phyloP scores from a whole-genome alignment of 2,888 invertebrate species.

The Drosophila putrida region DNA sequence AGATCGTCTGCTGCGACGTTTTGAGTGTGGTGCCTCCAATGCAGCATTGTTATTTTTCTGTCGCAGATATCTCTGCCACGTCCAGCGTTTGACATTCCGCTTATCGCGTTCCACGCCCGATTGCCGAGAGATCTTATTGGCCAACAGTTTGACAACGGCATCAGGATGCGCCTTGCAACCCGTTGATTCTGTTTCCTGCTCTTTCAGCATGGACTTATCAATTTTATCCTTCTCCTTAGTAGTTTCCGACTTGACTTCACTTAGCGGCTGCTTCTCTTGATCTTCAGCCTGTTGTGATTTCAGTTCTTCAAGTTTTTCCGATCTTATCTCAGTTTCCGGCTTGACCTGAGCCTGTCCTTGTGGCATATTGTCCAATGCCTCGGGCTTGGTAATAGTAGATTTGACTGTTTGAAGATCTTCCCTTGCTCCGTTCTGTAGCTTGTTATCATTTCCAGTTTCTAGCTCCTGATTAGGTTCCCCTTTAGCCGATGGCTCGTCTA shows the following conservation, averaged over 20 bases:
- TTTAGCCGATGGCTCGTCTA: background rate
- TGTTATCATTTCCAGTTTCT: background rate
- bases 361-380: background rate
- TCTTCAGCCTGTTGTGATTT: background rate
- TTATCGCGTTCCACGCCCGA: slow-evolving; percentile 46
- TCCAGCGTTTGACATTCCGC: slow-evolving; percentile 35
- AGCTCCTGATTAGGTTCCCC: background rate
- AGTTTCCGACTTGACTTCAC: background rate
- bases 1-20: slow-evolving; percentile 27
- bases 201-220: slow-evolving; percentile 1
- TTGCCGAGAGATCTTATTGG: slow-evolving; percentile 48
- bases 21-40: slow-evolving; percentile 11
- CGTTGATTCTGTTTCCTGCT: background rate
- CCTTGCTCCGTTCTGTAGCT: background rate
- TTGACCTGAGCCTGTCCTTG: background rate
- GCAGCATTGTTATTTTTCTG: slow-evolving; percentile 10
- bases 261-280: background rate
- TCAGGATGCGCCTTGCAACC: slow-evolving; percentile 37
- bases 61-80: slow-evolving; percentile 19
- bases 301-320: background rate
- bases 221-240: background rate
- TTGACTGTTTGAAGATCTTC: background rate
- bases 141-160: slow-evolving; percentile 62
- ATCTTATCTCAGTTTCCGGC: background rate
- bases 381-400: background rate